These are phyloP conservation scores for Gasterosteus nipponicus DNA, from an alignment of 2,113 vertebrate species.

Conservation along the genomic window DNA sequence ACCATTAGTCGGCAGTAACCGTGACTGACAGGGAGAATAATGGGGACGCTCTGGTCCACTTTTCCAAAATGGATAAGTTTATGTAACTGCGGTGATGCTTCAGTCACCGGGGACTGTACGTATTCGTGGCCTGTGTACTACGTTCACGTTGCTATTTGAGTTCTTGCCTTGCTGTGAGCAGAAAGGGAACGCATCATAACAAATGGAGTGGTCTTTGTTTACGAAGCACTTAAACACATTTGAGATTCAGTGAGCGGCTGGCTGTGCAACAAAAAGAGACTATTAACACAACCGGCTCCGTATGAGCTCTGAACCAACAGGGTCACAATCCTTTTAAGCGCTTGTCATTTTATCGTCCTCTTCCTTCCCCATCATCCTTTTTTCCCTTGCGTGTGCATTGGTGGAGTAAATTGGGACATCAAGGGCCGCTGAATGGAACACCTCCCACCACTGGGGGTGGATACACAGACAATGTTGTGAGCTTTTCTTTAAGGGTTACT, in stretches of 20 bases:
- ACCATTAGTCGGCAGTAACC: neutral
- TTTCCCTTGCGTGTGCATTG: slow-evolving; percentile 9
- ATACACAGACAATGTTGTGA: slow-evolving; percentile 17
- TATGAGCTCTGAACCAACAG: slow-evolving; percentile 26
- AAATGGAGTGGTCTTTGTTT: neutral
- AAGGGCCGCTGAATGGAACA: slow-evolving; percentile 5
- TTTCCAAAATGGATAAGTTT: slow-evolving; percentile 40
- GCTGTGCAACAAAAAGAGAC: slow-evolving; percentile 4
- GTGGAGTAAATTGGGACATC: neutral
- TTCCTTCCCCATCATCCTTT: slow-evolving; percentile 10
- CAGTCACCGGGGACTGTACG: slow-evolving; percentile 10
- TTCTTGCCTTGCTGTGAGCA: slow-evolving; percentile 20
- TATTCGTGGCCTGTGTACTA: slow-evolving; percentile 20
- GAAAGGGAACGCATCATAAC: slow-evolving; percentile 22
- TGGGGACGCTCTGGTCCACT: neutral
- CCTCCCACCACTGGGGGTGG: slow-evolving; percentile 13
- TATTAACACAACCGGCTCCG: slow-evolving; percentile 51
- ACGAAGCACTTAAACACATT: slow-evolving; percentile 2
- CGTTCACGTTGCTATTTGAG: slow-evolving; percentile 46
- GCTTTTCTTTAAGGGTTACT: neutral
- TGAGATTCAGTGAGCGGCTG: slow-evolving; percentile 26
- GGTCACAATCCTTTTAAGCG: slow-evolving; percentile 36
- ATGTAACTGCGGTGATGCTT: slow-evolving; percentile 20
- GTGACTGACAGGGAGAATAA: neutral
- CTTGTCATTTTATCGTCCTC: slow-evolving; percentile 52